These are phyloP conservation scores for Myanophis thanlyinensis DNA, from an alignment of 2,113 vertebrate species.

Conservation along the genomic window DNA sequence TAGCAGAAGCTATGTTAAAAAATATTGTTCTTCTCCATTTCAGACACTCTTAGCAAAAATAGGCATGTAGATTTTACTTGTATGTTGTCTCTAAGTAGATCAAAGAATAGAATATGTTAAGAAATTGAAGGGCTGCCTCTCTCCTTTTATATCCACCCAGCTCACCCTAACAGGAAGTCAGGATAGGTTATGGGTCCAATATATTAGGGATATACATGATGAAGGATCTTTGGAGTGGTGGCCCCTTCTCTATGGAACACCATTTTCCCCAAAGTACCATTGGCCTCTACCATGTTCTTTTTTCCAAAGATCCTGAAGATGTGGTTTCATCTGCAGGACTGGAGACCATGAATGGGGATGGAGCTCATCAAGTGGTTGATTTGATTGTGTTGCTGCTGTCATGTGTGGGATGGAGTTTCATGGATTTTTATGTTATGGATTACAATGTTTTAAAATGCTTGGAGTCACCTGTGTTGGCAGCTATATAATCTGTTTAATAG, in stretches of 20 bases:
- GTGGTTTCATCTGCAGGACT: background rate
- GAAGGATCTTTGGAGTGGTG: background rate
- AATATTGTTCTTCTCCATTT: background rate
- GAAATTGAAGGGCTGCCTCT: background rate
- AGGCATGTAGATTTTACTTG: background rate
- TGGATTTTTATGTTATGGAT: background rate
- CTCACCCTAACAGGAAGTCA: background rate
- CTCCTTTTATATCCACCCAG: background rate
- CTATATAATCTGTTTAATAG: background rate
- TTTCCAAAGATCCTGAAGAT: background rate
- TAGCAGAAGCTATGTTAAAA: background rate
- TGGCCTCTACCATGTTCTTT: background rate
- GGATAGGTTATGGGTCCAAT: background rate
- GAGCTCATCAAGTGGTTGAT: background rate
- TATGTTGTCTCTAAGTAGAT: background rate
- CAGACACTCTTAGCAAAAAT: background rate
- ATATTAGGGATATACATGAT: background rate
- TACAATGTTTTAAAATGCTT: background rate
- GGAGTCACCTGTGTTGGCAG: background rate
- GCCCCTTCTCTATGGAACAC: background rate
- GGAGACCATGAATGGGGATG: background rate
- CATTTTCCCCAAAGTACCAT: background rate
- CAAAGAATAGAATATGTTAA: background rate
- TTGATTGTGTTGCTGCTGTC: background rate
- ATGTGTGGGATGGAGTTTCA: background rate